Evolutionary conservation across 1,140 invertebrate genomes (phyloP).

Genomic region (Elymnias hypermnestra): DNA sequence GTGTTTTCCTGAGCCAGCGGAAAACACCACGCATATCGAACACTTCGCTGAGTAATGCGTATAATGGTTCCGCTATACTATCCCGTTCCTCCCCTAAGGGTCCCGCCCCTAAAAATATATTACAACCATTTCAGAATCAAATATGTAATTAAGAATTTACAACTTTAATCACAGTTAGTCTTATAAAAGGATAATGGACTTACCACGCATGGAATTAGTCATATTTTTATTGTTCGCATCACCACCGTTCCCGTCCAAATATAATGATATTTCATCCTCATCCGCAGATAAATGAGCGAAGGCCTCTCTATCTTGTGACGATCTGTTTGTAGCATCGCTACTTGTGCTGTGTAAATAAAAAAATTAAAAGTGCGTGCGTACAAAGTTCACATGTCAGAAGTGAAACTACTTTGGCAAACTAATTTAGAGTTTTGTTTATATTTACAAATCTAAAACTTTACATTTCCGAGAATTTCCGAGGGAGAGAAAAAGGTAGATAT

Average conservation of each 20-base stretch:
- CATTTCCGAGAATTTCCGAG: too few species aligned
- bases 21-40: conserved; percentile 93
- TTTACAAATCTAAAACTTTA: too few species aligned
- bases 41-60: conserved; percentile 89
- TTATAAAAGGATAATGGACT: background rate
- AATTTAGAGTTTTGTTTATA: too few species aligned
- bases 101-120: conserved; percentile 29
- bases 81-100: conserved; percentile 80
- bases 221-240: conserved; percentile 57
- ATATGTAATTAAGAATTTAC: too few species aligned
- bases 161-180: too few species aligned
- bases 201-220: conserved; percentile 54
- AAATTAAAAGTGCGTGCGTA: too few species aligned
- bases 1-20: conserved; percentile 88
- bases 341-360: conserved; percentile 40
- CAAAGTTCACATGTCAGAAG: background rate
- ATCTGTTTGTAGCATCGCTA: conserved; percentile 55
- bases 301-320: conserved; percentile 51
- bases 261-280: conserved; percentile 85
- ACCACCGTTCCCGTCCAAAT: conserved; percentile 79
- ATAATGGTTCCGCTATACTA: conserved; percentile 92
- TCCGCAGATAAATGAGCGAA: conserved; percentile 74
- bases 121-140: background rate
- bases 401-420: too few species aligned
- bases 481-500: too few species aligned